These are phyloP conservation scores for Drosophila setifemur DNA, from an alignment of 1,140 invertebrate species.

Conservation along the genomic window DNA sequence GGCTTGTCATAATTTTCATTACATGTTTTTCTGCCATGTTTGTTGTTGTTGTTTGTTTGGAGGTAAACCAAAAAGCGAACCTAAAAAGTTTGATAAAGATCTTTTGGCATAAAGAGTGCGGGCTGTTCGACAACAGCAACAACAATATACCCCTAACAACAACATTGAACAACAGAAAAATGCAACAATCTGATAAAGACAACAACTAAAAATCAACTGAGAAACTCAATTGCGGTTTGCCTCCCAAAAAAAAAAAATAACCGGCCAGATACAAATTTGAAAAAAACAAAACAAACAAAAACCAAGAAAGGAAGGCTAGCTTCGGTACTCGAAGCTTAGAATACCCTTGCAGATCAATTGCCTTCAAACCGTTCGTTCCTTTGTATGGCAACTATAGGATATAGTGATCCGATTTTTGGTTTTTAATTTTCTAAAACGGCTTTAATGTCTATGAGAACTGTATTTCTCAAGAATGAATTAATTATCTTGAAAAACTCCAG, in stretches of 20 bases:
- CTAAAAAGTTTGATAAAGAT: conserved; percentile 71
- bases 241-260: conserved; percentile 10
- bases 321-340: too few relatives aligned
- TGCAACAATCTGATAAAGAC: conserved; percentile 79
- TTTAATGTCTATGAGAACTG: too few relatives aligned
- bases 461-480: too few relatives aligned
- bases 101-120: conserved; percentile 60
- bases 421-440: too few relatives aligned
- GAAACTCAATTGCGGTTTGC: conserved; percentile 53
- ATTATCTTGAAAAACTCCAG: too few relatives aligned
- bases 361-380: too few relatives aligned
- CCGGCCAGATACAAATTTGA: neutral
- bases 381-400: too few relatives aligned
- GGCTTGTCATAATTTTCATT: conserved; percentile 80
- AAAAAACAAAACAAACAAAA: conserved; percentile 1
- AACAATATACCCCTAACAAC: conserved; percentile 26
- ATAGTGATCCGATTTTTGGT: too few relatives aligned
- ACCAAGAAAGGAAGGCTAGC: neutral
- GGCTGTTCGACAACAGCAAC: conserved; percentile 57
- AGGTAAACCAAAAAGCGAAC: conserved; percentile 52
- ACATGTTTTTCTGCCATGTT: conserved; percentile 74
- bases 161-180: conserved; percentile 62
- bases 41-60: conserved; percentile 41
- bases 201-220: conserved; percentile 47
- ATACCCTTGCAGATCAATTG: too few relatives aligned